Evolutionary conservation across 2,888 invertebrate genomes (phyloP).

Genomic region (Odontocolon sp.): DNA sequence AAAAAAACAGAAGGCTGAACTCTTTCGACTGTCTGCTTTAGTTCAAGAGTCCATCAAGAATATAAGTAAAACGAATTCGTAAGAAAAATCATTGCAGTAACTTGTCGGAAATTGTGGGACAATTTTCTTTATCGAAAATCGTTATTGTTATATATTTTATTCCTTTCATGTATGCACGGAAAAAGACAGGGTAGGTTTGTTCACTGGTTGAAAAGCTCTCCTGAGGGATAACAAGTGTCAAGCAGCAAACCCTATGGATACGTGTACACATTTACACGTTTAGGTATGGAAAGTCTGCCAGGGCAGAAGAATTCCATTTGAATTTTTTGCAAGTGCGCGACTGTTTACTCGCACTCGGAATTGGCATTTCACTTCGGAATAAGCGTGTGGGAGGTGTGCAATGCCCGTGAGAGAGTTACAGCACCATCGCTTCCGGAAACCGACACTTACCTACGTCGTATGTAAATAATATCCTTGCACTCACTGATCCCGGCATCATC

Average conservation of each 20-base stretch:
- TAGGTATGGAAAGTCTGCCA: background rate
- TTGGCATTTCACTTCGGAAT: conserved; percentile 29
- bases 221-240: background rate
- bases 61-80: too few relatives aligned
- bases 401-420: conserved; percentile 2
- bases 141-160: too few relatives aligned
- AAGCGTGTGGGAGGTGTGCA: conserved; percentile 15
- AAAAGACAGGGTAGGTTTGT: background rate
- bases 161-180: too few relatives aligned
- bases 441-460: conserved; percentile 42
- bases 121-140: too few relatives aligned
- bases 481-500: conserved; percentile 29
- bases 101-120: too few relatives aligned
- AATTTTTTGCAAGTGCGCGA: conserved; percentile 5
- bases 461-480: conserved; percentile 61
- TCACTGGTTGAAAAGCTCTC: background rate
- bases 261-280: background rate
- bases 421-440: conserved; percentile 3
- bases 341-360: conserved; percentile 12
- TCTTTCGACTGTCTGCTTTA: background rate
- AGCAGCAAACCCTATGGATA: conserved; percentile 5
- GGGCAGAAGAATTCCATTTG: conserved; percentile 20
- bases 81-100: too few relatives aligned
- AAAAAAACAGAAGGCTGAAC: conserved; percentile 5
- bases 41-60: too few relatives aligned